phyloP scores from a whole-genome alignment of 2,797 vertebrate genomes.

The Smutsia gigantea region DNA sequence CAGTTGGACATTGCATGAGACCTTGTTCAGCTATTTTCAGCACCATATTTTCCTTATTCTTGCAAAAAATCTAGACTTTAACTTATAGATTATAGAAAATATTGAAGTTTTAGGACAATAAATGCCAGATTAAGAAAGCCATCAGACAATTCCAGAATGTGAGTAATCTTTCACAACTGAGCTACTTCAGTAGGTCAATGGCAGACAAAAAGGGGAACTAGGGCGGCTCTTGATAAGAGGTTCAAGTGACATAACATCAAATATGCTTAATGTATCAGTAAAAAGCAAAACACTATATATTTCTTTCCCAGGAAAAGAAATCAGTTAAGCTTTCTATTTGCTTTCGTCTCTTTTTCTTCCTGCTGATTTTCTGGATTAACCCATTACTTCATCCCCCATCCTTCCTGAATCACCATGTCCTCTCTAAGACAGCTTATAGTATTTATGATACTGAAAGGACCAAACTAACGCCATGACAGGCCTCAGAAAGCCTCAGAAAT shows the following conservation, averaged over 20 bases:
- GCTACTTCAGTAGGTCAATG: not conserved
- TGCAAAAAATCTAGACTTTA: not conserved
- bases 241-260: not conserved
- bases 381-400: not conserved
- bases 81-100: not conserved
- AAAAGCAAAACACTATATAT: not conserved
- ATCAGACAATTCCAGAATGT: not conserved
- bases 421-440: not conserved
- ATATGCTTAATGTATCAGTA: not conserved
- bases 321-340: not conserved
- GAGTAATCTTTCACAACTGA: not conserved
- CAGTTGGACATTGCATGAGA: not conserved
- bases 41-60: not conserved
- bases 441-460: no score
- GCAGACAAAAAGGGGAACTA: not conserved
- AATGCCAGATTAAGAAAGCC: not conserved
- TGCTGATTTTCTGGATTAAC: not conserved
- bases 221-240: not conserved
- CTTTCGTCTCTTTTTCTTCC: not conserved
- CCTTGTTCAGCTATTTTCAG: not conserved
- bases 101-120: not conserved
- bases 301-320: not conserved
- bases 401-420: not conserved
- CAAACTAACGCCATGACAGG: no score
- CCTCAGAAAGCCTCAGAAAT: no score